Evolutionary conservation across 2,797 vertebrate genomes (phyloP).

Genomic region (Silurus lanzhouensis): DNA sequence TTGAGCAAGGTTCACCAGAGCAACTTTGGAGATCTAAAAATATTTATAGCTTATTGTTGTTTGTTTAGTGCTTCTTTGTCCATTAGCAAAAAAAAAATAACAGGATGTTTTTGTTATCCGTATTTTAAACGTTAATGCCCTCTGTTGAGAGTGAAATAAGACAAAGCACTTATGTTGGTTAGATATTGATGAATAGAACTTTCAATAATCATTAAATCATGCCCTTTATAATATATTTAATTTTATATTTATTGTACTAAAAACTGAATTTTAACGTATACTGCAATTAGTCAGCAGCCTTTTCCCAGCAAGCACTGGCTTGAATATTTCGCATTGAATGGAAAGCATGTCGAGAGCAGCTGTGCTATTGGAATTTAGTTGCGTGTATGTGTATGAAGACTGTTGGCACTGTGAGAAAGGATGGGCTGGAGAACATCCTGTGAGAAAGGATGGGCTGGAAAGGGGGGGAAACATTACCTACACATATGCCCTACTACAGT

Average conservation of each 20-base stretch:
- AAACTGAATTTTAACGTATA: not conserved
- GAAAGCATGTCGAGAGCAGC: constrained; percentile 25
- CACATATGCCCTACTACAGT: too few species aligned
- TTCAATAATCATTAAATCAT: not conserved
- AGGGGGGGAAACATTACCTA: not conserved
- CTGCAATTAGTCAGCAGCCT: not conserved
- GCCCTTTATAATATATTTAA: not conserved
- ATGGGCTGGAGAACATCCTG: not conserved
- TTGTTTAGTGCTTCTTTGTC: not conserved
- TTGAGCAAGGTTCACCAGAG: not conserved
- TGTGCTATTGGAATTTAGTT: not conserved
- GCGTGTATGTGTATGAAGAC: not conserved
- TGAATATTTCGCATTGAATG: constrained; percentile 10
- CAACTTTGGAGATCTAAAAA: not conserved
- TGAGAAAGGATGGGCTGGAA: not conserved
- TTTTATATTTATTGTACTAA: not conserved
- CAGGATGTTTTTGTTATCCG: not conserved
- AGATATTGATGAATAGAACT: too few species aligned
- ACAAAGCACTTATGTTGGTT: not conserved
- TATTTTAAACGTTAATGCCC: not conserved
- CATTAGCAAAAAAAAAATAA: too few species aligned
- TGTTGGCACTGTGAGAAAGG: not conserved
- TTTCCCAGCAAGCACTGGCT: not conserved
- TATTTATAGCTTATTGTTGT: not conserved
- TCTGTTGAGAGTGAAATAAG: not conserved